phyloP scores from a whole-genome alignment of 2,888 invertebrate species.

The Caenorhabditis plicata region DNA sequence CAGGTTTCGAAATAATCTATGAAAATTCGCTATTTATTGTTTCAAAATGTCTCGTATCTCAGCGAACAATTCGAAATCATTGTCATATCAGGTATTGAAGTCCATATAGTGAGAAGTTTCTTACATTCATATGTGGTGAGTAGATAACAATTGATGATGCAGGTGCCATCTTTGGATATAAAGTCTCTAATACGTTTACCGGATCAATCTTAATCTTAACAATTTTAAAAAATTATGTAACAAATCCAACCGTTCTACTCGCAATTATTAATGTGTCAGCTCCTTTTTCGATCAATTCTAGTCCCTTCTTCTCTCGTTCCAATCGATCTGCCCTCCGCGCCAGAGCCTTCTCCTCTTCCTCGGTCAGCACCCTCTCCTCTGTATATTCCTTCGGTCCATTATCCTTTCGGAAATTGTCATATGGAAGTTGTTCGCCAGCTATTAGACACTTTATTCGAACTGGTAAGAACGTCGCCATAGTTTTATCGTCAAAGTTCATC shows the following conservation, averaged over 20 bases:
- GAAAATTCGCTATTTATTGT: no score
- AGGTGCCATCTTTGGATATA: conserved; percentile 34
- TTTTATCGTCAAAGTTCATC: conserved; percentile 41
- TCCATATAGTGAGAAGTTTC: background rate
- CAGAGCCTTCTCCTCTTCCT: conserved; percentile 21
- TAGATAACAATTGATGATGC: conserved; percentile 55
- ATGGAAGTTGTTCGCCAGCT: conserved; percentile 18
- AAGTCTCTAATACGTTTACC: conserved; percentile 40
- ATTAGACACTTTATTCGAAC: conserved; percentile 29
- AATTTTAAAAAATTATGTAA: background rate
- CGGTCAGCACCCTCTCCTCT: background rate
- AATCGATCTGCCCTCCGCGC: conserved; percentile 34
- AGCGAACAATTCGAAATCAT: no score
- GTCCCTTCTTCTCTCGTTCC: conserved; percentile 33
- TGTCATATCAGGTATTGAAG: background rate
- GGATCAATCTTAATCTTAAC: conserved; percentile 35
- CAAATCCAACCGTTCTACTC: conserved; percentile 21
- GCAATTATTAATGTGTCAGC: conserved; percentile 34
- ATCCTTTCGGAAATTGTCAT: conserved; percentile 9
- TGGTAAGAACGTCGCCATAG: conserved; percentile 29
- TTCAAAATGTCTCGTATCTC: no score
- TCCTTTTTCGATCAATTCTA: conserved; percentile 28
- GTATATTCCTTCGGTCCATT: background rate
- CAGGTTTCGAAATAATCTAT: no score
- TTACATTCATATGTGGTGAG: conserved; percentile 39